Percentiles rank a stretch among this genome's conserved stretches.
phyloP scores from a whole-genome alignment of 2,113 vertebrate species.

The Neogobius melanostomus region DNA sequence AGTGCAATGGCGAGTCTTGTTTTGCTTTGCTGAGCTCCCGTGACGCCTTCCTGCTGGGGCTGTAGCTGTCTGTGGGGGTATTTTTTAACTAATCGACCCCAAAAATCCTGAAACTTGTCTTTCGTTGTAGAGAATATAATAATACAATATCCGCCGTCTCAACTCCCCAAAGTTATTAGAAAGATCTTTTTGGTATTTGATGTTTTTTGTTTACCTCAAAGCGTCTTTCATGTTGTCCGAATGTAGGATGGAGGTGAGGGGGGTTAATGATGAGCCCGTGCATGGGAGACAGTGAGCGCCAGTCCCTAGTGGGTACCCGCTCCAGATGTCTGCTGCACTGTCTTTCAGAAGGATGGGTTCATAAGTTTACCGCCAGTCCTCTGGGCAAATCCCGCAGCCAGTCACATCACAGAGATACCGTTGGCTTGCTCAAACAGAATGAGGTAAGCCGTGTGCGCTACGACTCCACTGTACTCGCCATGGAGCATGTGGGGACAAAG shows the following conservation, averaged over 20 bases:
- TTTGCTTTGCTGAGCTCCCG: conserved; percentile 58
- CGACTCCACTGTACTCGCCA: conserved; percentile 18
- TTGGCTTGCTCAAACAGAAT: conserved; percentile 36
- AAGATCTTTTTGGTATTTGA: conserved; percentile 42
- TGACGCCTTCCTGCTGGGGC: conserved; percentile 56
- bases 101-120: conserved; percentile 48
- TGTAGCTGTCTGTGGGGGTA: conserved; percentile 51
- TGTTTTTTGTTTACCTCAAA: conserved; percentile 63
- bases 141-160: conserved; percentile 39
- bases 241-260: conserved; percentile 49
- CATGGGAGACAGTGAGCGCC: conserved; percentile 44
- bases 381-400: conserved; percentile 55
- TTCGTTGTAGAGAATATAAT: conserved; percentile 51
- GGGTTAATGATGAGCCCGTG: conserved; percentile 72
- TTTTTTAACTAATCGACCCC: conserved; percentile 40
- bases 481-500: conserved; percentile 9
- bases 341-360: conserved; percentile 64
- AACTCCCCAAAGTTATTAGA: conserved; percentile 63
- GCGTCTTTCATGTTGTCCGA: conserved; percentile 60
- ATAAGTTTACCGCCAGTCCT: conserved; percentile 64
- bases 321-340: conserved; percentile 63
- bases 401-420: conserved; percentile 26
- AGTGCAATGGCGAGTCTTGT: conserved; percentile 63
- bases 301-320: conserved; percentile 55
- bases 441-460: conserved; percentile 19